Percentiles rank a stretch among this genome's conserved stretches.
phyloP scores from a whole-genome alignment of 2,113 vertebrate species.

The Chloebia gouldiae region DNA sequence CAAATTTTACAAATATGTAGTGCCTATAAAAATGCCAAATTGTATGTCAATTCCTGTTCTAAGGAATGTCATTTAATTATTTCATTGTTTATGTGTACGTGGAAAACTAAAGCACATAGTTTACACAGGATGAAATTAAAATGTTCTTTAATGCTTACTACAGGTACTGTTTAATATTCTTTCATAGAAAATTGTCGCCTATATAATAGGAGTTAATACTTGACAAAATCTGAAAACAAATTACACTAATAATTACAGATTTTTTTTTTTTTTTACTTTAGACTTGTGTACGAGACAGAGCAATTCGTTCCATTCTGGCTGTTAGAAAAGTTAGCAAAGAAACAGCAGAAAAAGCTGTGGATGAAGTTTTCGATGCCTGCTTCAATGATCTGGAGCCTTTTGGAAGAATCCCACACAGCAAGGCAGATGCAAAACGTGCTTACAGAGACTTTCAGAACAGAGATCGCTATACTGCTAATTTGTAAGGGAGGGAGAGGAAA shows the following conservation, averaged over 20 bases:
- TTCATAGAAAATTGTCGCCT: not conserved
- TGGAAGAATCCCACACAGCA: constrained; percentile 88
- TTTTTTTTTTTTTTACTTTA: constrained; percentile 49
- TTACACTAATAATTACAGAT: not conserved
- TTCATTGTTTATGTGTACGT: not conserved
- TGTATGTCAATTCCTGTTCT: not conserved
- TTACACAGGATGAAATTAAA: not conserved
- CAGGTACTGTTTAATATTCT: not conserved
- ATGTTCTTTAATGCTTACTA: not conserved
- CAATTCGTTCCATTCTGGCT: constrained; percentile 90
- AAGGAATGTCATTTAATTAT: not conserved
- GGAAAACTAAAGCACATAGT: not conserved
- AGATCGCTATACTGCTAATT: constrained; percentile 85
- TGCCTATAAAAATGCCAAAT: not conserved
- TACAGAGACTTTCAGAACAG: constrained; percentile 87
- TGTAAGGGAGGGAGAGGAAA: constrained; percentile 66
- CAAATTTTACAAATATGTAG: not conserved
- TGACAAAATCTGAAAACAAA: not conserved
- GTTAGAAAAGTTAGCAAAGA: constrained; percentile 87
- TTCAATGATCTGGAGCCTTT: constrained; percentile 94
- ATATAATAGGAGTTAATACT: not conserved
- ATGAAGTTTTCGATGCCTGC: constrained; percentile 92
- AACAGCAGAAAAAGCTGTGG: constrained; percentile 85
- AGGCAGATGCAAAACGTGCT: constrained; percentile 84
- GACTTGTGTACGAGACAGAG: constrained; percentile 89